Conservation (phyloP, 2,888 invertebrate species). For the Synergus umbraculus region DNA sequence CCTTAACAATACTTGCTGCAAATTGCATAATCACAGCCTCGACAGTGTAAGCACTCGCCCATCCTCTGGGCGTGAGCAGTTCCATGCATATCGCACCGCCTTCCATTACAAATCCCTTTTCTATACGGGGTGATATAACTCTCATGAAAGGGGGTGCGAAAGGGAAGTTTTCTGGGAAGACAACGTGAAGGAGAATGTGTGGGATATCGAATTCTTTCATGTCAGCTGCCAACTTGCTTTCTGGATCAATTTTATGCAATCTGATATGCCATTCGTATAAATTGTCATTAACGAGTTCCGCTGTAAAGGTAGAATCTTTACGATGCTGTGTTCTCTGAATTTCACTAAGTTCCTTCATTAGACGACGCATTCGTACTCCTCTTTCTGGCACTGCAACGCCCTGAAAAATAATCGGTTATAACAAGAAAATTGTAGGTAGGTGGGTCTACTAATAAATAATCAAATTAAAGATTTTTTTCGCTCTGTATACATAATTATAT, state of each 20-base stretch:
- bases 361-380: slow-evolving; percentile 85
- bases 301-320: slow-evolving; percentile 87
- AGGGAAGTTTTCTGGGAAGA: slow-evolving; percentile 93
- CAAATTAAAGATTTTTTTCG: no score
- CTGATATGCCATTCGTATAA: slow-evolving; percentile 93
- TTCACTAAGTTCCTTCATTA: slow-evolving; percentile 92
- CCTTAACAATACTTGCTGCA: slow-evolving; percentile 92
- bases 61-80: slow-evolving; percentile 89
- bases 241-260: slow-evolving; percentile 88
- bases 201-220: slow-evolving; percentile 87
- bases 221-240: slow-evolving; percentile 90
- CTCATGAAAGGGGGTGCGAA: slow-evolving; percentile 91
- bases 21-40: slow-evolving; percentile 94
- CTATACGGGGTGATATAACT: slow-evolving; percentile 85
- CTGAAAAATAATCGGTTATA: slow-evolving; percentile 47
- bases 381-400: slow-evolving; percentile 75
- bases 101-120: slow-evolving; percentile 93
- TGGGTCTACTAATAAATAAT: no score
- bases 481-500: no score
- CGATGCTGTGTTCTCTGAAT: slow-evolving; percentile 86
- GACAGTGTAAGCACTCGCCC: slow-evolving; percentile 93
- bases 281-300: slow-evolving; percentile 91
- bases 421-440: no score
- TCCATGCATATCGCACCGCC: slow-evolving; percentile 95
- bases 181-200: slow-evolving; percentile 87